Evolutionary conservation across 92 coral and sea anemone species (phyloP).

Genomic region (Nematostella vectensis): DNA sequence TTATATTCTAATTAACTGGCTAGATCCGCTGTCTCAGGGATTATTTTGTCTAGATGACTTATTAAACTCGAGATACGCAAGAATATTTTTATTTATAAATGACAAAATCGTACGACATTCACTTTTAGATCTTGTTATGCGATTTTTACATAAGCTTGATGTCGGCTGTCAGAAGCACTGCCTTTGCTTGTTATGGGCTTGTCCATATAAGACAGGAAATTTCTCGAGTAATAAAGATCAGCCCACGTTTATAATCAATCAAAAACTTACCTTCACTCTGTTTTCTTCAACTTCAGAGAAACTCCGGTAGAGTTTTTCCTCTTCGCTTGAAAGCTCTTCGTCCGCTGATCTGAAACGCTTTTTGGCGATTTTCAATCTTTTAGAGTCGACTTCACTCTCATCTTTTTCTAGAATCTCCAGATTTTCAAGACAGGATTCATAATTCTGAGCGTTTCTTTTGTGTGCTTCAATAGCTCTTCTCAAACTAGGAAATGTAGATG

Average conservation of each 20-base stretch:
- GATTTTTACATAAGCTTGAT: no score
- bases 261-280: constrained; percentile 65
- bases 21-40: no score
- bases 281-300: constrained; percentile 90
- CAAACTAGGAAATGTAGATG: constrained; percentile 87
- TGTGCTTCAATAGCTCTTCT: constrained; percentile 89
- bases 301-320: constrained; percentile 76
- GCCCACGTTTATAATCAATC: no score
- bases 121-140: no score
- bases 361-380: constrained; percentile 73
- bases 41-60: no score
- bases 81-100: no score
- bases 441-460: constrained; percentile 80
- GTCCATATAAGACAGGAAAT: neutral
- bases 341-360: constrained; percentile 84
- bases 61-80: no score
- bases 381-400: constrained; percentile 69
- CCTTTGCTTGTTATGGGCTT: no score
- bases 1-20: no score
- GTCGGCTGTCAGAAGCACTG: no score
- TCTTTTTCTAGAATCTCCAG: constrained; percentile 70
- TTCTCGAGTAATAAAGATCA: neutral
- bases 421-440: constrained; percentile 84
- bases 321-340: constrained; percentile 78
- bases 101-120: no score